Conservation (phyloP, 1,140 invertebrate genomes). For the Drosophila miranda region DNA sequence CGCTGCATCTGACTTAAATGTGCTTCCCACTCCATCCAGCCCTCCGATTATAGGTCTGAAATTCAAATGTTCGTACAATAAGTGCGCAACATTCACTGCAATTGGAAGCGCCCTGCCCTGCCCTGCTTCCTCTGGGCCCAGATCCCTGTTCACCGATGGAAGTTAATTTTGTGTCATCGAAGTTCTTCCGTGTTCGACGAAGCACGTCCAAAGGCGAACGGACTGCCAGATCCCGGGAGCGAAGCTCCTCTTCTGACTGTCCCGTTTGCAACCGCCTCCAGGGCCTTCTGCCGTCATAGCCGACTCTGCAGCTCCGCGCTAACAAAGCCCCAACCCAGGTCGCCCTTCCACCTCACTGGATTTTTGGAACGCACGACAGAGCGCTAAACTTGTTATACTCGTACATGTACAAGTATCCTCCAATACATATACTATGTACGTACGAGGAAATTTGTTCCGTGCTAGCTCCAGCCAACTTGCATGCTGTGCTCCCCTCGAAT, state of each 20-base stretch:
- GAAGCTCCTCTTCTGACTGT: constrained; percentile 15
- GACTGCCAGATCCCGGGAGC: constrained; percentile 8
- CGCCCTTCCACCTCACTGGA: constrained; percentile 55
- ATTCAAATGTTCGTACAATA: constrained; percentile 45
- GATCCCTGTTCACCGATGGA: constrained; percentile 13
- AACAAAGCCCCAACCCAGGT: constrained; percentile 1
- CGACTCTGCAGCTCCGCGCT: neutral
- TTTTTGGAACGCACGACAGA: constrained; percentile 62
- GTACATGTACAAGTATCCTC: too few species aligned
- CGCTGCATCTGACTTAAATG: constrained; percentile 23
- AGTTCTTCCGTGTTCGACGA: constrained; percentile 43
- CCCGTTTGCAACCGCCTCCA: constrained; percentile 7
- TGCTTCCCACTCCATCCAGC: constrained; percentile 7
- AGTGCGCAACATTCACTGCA: constrained; percentile 24
- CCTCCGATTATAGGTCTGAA: constrained; percentile 10
- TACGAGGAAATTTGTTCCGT: neutral
- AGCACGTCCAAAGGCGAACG: constrained; percentile 44
- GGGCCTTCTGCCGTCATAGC: neutral
- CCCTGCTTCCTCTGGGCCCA: too few species aligned
- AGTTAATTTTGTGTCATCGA: constrained; percentile 58
- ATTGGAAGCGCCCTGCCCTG: constrained; percentile 14
- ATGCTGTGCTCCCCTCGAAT: neutral
- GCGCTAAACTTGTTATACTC: constrained; percentile 35
- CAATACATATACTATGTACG: too few species aligned
- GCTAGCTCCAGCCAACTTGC: neutral